phyloP scores from a whole-genome alignment of 2,113 vertebrate genomes.

The Chrysemys picta region DNA sequence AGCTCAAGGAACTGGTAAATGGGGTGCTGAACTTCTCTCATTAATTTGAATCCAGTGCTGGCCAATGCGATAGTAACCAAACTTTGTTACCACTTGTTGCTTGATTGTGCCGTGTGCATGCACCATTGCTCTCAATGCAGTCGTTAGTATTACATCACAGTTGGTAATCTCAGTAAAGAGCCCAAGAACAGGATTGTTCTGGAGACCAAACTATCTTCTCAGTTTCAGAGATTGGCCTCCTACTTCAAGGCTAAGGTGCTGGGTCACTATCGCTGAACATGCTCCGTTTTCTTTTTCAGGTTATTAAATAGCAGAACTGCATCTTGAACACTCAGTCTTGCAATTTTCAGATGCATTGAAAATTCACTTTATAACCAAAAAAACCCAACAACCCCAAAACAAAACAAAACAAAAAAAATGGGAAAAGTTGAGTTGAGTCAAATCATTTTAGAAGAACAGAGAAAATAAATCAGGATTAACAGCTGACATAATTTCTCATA shows the following conservation, averaged over 20 bases:
- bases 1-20: not conserved
- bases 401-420: not conserved
- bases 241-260: accelerated
- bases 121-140: accelerated
- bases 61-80: not conserved
- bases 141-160: not conserved
- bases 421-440: not conserved
- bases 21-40: not conserved
- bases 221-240: not conserved
- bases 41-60: not conserved
- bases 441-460: not conserved
- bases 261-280: not conserved
- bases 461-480: not conserved
- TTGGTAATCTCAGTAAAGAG: not conserved
- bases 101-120: not conserved
- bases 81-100: accelerated
- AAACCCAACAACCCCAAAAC: not conserved
- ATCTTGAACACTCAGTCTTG: not conserved
- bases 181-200: not conserved
- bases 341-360: not conserved
- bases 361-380: not conserved
- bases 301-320: not conserved
- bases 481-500: not conserved
- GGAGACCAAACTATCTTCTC: not conserved
- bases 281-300: not conserved